These are phyloP conservation scores for Stenotaenia linearis DNA, from an alignment of 2,888 invertebrate species.

Conservation along the genomic window DNA sequence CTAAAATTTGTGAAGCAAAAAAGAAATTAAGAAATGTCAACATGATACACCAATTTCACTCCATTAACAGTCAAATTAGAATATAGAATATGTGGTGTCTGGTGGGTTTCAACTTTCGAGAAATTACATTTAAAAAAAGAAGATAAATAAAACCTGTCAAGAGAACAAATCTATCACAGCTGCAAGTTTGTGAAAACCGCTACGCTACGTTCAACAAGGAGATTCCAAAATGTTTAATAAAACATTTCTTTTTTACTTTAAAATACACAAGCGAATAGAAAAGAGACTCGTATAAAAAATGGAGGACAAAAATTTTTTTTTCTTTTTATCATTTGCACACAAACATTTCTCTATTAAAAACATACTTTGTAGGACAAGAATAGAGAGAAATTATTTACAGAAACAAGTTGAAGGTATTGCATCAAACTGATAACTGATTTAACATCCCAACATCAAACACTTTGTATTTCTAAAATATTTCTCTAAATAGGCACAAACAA, in stretches of 20 bases:
- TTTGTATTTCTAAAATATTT: constrained; percentile 4
- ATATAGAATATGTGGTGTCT: not conserved
- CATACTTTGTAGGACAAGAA: not conserved
- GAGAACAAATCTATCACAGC: constrained; percentile 17
- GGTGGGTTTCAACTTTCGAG: not conserved
- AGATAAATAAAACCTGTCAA: not conserved
- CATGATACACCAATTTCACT: not conserved
- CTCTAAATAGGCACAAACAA: constrained; percentile 12
- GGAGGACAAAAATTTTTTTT: not conserved
- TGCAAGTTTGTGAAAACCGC: constrained; percentile 16
- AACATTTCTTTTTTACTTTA: not conserved
- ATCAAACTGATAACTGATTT: constrained; percentile 22
- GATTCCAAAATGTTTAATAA: not conserved
- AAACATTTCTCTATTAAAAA: constrained; percentile 21
- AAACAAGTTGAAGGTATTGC: constrained; percentile 1
- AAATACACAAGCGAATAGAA: not conserved
- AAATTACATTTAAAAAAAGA: constrained; percentile 1
- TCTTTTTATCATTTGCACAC: not conserved
- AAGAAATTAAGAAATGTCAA: not conserved
- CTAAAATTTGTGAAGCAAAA: constrained; percentile 17
- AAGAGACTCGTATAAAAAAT: not conserved
- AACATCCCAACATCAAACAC: constrained; percentile 23
- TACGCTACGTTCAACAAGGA: constrained; percentile 8
- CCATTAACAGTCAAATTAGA: constrained; percentile 1
- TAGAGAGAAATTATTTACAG: not conserved